These are phyloP conservation scores for Miniopterus natalensis DNA, from an alignment of 2,113 vertebrate species.

Conservation along the genomic window DNA sequence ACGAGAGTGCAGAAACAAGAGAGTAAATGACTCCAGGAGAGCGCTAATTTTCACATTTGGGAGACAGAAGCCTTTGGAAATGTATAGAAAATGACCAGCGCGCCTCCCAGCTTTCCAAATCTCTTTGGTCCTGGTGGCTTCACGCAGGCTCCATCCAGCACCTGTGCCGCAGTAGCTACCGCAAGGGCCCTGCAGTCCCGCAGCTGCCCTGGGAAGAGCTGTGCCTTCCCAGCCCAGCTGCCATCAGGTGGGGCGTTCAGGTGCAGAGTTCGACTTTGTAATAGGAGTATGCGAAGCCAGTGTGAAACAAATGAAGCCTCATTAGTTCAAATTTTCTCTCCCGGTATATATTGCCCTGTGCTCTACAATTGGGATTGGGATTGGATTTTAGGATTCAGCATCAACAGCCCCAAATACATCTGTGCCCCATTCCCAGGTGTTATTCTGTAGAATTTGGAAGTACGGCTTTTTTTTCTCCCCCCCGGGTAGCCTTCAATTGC, in stretches of 20 bases:
- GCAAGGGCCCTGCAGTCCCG: slow-evolving; percentile 78
- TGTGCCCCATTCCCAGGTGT: not conserved
- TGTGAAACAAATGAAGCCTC: not conserved
- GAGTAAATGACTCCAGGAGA: not conserved
- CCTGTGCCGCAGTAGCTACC: slow-evolving; percentile 75
- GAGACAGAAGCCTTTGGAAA: not conserved
- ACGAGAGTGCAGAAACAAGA: slow-evolving; percentile 19
- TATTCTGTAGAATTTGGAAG: slow-evolving; percentile 41
- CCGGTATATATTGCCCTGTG: not conserved
- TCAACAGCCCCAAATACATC: not conserved
- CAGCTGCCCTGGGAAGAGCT: not conserved
- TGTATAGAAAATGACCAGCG: not conserved
- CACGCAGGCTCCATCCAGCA: not conserved
- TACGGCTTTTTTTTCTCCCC: not conserved
- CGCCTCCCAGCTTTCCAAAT: not conserved
- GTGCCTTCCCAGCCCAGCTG: not conserved
- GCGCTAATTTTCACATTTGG: slow-evolving; percentile 2
- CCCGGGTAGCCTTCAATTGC: not conserved
- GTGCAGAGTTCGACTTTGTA: slow-evolving; percentile 40
- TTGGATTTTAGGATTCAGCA: not conserved
- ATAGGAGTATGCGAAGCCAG: not conserved
- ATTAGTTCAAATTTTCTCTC: not conserved
- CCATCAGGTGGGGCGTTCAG: slow-evolving; percentile 25
- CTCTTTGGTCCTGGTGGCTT: slow-evolving; percentile 41
- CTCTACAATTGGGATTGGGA: not conserved